These are phyloP conservation scores for Antechinus flavipes DNA, from an alignment of 2,113 vertebrate genomes.

Conservation along the genomic window DNA sequence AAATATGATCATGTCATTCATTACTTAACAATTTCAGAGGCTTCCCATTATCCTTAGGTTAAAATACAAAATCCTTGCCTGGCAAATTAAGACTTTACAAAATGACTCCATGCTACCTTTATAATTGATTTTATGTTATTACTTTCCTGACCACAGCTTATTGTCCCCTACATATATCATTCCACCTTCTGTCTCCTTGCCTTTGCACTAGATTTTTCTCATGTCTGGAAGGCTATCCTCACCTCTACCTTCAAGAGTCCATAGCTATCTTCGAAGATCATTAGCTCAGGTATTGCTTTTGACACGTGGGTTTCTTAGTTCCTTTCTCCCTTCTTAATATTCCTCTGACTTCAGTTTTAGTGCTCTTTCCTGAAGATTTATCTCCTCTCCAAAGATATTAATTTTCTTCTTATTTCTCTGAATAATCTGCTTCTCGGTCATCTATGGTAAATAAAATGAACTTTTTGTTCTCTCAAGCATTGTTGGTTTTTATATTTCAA, in stretches of 20 bases:
- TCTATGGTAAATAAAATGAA: too few species aligned
- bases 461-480: background rate
- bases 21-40: background rate
- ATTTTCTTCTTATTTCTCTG: conserved; percentile 70
- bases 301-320: background rate
- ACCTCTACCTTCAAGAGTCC: background rate
- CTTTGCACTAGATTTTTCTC: background rate
- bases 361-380: conserved; percentile 72
- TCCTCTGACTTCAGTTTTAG: conserved; percentile 21
- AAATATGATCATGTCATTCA: background rate
- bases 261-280: background rate
- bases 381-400: conserved; percentile 70
- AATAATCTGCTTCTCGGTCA: conserved; percentile 54
- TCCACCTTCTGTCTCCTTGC: background rate
- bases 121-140: background rate
- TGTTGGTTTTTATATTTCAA: conserved; percentile 65
- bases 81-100: background rate
- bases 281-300: background rate
- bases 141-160: background rate
- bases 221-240: background rate
- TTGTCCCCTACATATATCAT: background rate
- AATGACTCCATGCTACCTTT: background rate
- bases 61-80: background rate
- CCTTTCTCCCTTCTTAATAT: background rate
- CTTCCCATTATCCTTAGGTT: background rate